Conservation (phyloP, 2,113 vertebrate genomes). For the Rattus norvegicus region GRCr8 NC_086024.1:77293001-77293500, state of each 20-base stretch:
- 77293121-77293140: not conserved
- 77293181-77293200: not conserved
- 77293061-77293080: not conserved
- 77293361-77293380: not conserved
- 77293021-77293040: not conserved
- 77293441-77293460: not conserved
- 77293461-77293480: not conserved
- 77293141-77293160: not conserved
- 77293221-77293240: not conserved
- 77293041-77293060: constrained; percentile 1
- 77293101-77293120: not conserved
- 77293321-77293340: not conserved
- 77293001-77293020: not conserved
- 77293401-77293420: not conserved
- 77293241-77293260: not conserved
- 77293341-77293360: too few species aligned
- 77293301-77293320: not conserved
- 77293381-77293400: not conserved
- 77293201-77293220: not conserved
- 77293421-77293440: not conserved
- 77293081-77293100: not conserved
- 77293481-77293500: not conserved
- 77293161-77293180: not conserved
- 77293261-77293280: not conserved
- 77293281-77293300: not conserved